These are phyloP conservation scores for Dysidea cf. avara DNA, from an alignment of 37 sponge, comb jelly and placozoan genomes.

Conservation along the genomic window DNA sequence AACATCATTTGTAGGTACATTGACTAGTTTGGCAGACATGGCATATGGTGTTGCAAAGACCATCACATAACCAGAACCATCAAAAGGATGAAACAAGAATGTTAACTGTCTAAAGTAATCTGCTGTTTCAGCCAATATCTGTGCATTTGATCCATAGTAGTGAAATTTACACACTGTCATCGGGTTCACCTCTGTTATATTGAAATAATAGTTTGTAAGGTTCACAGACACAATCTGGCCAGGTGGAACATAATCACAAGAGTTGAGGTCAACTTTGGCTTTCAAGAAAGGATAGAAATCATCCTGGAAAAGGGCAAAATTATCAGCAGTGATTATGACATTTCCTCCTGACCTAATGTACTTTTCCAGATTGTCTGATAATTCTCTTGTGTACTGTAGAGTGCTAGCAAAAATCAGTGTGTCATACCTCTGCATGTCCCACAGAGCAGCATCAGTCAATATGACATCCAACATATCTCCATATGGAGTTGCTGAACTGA, in stretches of 20 bases:
- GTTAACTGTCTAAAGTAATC: no score
- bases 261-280: no score
- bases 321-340: conserved; percentile 34
- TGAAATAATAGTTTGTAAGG: no score
- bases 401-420: conserved; percentile 30
- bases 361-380: conserved; percentile 26
- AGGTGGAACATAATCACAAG: no score
- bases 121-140: no score
- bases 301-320: conserved; percentile 4
- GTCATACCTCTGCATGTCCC: conserved; percentile 45
- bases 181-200: no score
- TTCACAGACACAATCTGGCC: no score
- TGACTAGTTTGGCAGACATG: conserved; percentile 5
- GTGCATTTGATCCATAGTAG: no score
- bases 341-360: conserved; percentile 32
- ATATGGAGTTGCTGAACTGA: conserved; percentile 56
- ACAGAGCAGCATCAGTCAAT: conserved; percentile 39
- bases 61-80: conserved; percentile 26
- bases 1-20: conserved; percentile 25
- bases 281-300: no score
- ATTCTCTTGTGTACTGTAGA: conserved; percentile 22
- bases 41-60: conserved; percentile 44
- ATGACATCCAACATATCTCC: conserved; percentile 52
- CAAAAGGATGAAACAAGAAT: no score
- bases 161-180: no score